Conservation (phyloP, 1,140 invertebrate species). For the Meloidogyne chitwoodi region DNA sequence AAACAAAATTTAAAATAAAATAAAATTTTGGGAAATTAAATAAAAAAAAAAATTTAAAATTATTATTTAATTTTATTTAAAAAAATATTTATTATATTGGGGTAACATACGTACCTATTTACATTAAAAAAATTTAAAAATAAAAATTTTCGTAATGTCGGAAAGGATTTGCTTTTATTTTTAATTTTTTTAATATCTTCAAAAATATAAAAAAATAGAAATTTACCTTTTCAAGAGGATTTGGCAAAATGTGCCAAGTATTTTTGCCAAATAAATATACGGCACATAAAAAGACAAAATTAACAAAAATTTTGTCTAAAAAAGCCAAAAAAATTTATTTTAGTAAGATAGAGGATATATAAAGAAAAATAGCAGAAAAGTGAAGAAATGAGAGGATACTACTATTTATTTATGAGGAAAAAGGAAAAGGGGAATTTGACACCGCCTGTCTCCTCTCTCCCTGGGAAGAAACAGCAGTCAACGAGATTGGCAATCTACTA, state of each 20-base stretch:
- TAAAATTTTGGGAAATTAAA: no score
- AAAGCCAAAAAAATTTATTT: background rate
- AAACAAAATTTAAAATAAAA: background rate
- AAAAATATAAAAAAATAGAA: no score
- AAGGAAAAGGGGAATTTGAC: background rate
- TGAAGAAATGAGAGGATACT: background rate
- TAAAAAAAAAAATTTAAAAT: background rate
- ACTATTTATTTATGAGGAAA: background rate
- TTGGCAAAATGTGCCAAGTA: background rate
- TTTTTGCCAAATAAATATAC: background rate
- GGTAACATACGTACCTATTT: no score
- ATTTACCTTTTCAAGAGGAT: background rate
- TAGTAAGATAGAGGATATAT: background rate
- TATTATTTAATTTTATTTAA: no score
- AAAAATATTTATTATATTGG: no score
- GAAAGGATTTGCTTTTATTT: no score
- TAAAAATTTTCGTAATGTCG: no score
- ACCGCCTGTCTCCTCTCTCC: background rate
- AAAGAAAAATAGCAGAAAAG: background rate
- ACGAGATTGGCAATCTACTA: background rate
- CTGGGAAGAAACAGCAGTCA: background rate
- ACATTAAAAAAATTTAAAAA: no score
- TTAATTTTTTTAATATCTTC: no score
- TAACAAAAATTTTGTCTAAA: background rate
- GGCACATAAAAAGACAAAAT: background rate